Base-by-base conservation (phyloP, 2,797 vertebrate species). In the Peromyscus aztecus region DNA sequence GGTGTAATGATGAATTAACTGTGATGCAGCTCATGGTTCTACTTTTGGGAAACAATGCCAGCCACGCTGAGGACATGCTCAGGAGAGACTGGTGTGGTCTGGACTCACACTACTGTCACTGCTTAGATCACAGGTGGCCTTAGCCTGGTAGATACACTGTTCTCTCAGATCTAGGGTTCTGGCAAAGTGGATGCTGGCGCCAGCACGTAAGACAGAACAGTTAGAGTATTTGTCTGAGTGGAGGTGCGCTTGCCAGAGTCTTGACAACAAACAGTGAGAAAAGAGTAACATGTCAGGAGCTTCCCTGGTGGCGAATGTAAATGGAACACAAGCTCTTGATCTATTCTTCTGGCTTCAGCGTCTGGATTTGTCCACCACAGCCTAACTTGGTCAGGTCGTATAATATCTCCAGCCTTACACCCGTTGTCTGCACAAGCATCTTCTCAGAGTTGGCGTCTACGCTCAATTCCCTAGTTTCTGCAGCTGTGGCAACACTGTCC, bases 401-500 rank as follows among this genome's bases (percentile, higher is more conserved):
- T 16, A 12, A 14, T 27, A 77, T 75, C 57, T 67, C 93, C 11
- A 81, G 17, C 8, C 34, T 29, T 4, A 55, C 14, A 21, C 16
- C 40, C 24, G 13, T 6, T 5, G 0, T 40, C 55, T 37, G 3
- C 29, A 29, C 0, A 0, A 10, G 0, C 6, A 13, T 57, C 31
- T 86, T 43, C 67, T n/a, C 27, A 12, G 0, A 14, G 59, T 52
- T 6, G 24, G 6, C 6, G 8, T 6, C 24, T 7, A 0, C 3
- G 27, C 24, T 6, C 2, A 23, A 7, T 7, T 10, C 67, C 49
- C 12, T 12, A 12, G 49, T n/a, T 52, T 73, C n/a, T 29, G 24
- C n/a, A 73, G 10, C 6, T 40, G n/a, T 40, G 67, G n/a, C n/a
- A 21, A 29, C 55, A 2, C n/a, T 57, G 27, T 40, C 16, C 24